Conservation (phyloP, 2,113 vertebrate genomes). For the Podarcis cretensis region DNA sequence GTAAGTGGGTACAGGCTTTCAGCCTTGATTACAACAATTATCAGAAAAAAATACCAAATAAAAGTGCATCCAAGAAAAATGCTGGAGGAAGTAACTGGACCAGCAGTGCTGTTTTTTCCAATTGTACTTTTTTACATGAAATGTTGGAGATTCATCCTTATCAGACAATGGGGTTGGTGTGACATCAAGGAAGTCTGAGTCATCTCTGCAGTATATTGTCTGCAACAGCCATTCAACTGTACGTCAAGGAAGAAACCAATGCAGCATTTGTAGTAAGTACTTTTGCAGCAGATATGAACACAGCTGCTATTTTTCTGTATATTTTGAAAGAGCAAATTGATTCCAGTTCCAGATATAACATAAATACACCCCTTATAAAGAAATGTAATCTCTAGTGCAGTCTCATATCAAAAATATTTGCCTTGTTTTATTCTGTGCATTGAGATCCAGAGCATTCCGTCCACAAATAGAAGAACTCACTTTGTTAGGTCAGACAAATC, state of each 20-base stretch:
- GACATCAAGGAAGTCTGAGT: background rate
- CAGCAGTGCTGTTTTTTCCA: background rate
- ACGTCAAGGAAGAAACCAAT: background rate
- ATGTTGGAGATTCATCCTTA: background rate
- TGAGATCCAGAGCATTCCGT: background rate
- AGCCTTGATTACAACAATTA: background rate
- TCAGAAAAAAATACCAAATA: background rate
- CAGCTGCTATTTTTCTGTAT: background rate
- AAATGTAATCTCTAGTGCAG: background rate
- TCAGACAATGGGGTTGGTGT: background rate
- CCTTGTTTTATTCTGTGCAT: background rate
- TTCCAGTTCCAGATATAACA: background rate
- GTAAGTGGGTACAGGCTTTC: background rate
- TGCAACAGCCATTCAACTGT: background rate
- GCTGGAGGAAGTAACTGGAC: background rate
- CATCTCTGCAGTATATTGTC: background rate
- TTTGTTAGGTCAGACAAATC: too few relatives aligned
- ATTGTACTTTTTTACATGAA: background rate
- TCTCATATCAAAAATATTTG: background rate
- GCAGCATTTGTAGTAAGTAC: background rate
- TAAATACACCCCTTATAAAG: background rate
- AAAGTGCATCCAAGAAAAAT: background rate
- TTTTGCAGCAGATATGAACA: accelerated
- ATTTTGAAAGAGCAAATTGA: accelerated
- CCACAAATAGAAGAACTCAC: background rate